Evolutionary conservation across 2,888 invertebrate species (phyloP), one percentile per base, ranked within the genome.

Genomic region (Acleris holmiana): DNA sequence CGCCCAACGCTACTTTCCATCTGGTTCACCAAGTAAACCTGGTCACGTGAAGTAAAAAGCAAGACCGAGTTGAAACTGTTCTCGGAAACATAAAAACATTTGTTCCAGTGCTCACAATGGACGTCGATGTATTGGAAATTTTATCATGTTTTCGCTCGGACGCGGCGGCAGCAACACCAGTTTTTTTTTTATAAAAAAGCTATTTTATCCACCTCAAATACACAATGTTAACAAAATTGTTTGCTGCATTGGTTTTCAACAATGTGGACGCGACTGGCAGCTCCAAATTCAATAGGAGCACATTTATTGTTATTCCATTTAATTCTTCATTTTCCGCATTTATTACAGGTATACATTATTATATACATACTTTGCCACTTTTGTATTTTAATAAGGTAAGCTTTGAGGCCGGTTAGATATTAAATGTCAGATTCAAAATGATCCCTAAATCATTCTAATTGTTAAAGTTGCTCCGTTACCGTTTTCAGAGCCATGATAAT

Each of bases 401-500:
- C 47, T 44, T 35, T 46, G 5, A 40, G 41, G 29, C 19, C 19
- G 58, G n/a, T 40, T 49, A 56, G 21, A 35, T 54, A 55, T 65
- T 59, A 49, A 60, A 55, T 64, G 59, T 29, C 59, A 55, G 46
- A 65, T 21, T 54, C 35, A n/a, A 65, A 55, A 49, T 17, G 49
- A 40, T 21, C 59, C 54, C 50, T 65, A 65, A 50, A 55, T 65
- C 59, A 65, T 65, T 55, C 18, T 60, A 60, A 65, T 59, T 55
- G 60, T 60, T 46, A 65, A 65, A 65, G 54, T 65, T 55, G 50
- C 55, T 21, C 13, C 67, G 67, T 68, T 66, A 68, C 50, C 63
- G 65, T 70, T n/a, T 57, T 29, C 56, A 57, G 41, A 44, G 35
- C n/a, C 44, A 54, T 53, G 53, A 64, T 72, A 74, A 73, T 73